A percentile compares a stretch with the other conserved stretches of the same genome.
Conservation (phyloP, 2,888 invertebrate species). For the Amblyjoppa fuscipennis region DNA sequence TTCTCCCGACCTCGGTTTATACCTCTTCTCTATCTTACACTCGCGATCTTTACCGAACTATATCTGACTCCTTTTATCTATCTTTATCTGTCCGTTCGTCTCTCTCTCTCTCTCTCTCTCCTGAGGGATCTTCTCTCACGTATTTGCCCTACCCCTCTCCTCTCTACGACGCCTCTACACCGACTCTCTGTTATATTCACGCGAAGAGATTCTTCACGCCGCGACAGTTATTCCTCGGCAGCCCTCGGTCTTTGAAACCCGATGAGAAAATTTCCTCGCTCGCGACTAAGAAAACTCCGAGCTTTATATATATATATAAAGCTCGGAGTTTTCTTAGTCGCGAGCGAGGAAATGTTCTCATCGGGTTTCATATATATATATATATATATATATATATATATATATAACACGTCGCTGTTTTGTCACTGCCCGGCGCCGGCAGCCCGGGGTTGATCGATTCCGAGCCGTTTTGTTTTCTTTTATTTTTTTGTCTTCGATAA, state of each 20-base stretch:
- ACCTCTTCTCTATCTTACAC: slow-evolving; percentile 41
- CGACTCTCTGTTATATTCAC: slow-evolving; percentile 37
- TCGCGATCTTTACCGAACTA: slow-evolving; percentile 35
- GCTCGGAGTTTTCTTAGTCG: too few relatives aligned
- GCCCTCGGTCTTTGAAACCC: slow-evolving; percentile 16
- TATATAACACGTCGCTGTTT: not conserved
- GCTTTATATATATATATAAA: not conserved
- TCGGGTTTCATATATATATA: not conserved
- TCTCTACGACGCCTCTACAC: slow-evolving; percentile 9
- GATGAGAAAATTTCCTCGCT: not conserved
- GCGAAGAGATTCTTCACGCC: slow-evolving; percentile 39
- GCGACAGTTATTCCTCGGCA: slow-evolving; percentile 59
- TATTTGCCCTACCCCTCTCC: not conserved
- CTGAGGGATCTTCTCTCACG: slow-evolving; percentile 39
- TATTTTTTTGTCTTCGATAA: not conserved
- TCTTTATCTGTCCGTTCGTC: slow-evolving; percentile 63
- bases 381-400: not conserved
- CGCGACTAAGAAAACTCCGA: slow-evolving; percentile 12
- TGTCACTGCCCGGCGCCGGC: not conserved
- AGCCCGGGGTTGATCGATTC: not conserved
- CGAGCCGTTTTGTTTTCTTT: not conserved
- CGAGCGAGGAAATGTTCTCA: too few relatives aligned
- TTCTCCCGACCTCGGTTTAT: slow-evolving; percentile 63
- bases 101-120: slow-evolving; percentile 57
- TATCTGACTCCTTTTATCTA: slow-evolving; percentile 59